Conservation (phyloP, 2,113 vertebrate genomes). For the Catharus fuscescens region DNA sequence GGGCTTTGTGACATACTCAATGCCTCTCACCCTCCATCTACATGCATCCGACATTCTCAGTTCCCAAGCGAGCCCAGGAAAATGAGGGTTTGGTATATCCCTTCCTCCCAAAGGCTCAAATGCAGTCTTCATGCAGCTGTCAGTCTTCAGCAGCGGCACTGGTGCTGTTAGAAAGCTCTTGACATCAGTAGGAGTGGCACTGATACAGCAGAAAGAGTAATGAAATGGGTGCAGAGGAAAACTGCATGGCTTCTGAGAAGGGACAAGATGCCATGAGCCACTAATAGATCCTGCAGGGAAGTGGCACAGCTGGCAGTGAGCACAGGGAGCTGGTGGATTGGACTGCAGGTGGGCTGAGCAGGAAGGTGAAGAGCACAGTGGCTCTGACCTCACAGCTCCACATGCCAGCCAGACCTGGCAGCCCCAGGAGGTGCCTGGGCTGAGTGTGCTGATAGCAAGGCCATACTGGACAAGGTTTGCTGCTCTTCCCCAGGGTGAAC, state of each 20-base stretch:
- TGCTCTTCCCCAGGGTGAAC: background rate
- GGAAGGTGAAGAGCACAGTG: background rate
- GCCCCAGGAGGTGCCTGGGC: background rate
- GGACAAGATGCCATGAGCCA: background rate
- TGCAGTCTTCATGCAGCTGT: conserved; percentile 33
- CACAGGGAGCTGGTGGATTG: background rate
- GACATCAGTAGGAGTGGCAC: conserved; percentile 5
- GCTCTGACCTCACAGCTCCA: background rate
- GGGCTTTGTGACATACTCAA: background rate
- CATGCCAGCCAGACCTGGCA: background rate
- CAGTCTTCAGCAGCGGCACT: conserved; percentile 20
- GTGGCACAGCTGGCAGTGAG: background rate
- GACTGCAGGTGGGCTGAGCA: background rate
- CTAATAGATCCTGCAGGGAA: background rate
- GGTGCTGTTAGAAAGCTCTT: conserved; percentile 35
- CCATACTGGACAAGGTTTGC: background rate
- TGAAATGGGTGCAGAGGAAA: background rate
- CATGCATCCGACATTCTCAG: background rate
- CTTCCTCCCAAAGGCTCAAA: conserved; percentile 6
- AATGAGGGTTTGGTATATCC: background rate
- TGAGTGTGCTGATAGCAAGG: fast-evolving
- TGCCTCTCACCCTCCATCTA: background rate
- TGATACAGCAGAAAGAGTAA: background rate
- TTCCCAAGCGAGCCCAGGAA: background rate
- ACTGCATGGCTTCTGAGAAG: background rate